Base-by-base conservation (phyloP, 1,140 invertebrate genomes). In the Drosophila sproati region DNA sequence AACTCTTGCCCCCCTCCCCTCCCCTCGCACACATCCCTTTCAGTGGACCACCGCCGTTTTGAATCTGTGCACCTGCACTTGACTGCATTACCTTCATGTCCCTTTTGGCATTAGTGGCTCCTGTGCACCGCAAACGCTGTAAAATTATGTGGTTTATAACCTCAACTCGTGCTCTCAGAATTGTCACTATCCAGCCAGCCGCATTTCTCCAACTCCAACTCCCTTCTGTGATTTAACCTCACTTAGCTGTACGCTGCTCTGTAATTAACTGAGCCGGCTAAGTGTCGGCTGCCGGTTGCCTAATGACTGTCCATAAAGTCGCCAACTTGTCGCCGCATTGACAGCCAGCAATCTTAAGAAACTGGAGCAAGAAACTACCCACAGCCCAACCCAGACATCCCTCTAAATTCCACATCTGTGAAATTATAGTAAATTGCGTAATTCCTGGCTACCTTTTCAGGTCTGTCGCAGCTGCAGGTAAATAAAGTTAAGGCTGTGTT, bases 391-490 rank as follows among this genome's bases (percentile, higher is more conserved):
- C 47, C 34, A 20, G 20, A 20, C 41, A 60, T 32, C 28, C 28
- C 34, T 8, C 7, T 2, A 0, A 34, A 29, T 4, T 8, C 8
- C 39, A 64, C 29, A 50, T 41, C 50, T 71, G 70, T 41, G 81
- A 89, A 77, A 89, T 90, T 89, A 90, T 89, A 90, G 80, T 85
- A 89, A 89, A 89, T 89, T 89, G 85, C 86, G 80, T 83, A 85
- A 89, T 83, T 88, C 80, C 67, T 28, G 74, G 69, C 66, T 77
- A 79, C 78, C 82, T 80, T 71, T 80, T 51, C 39, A 43, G 39
- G 39, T 43, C 10, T 43, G 10, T n/a, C 39, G n/a, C 39, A 43
- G 39, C 39, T 43, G 10, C 39, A 43, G 39, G 39, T 43, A 34
- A 20, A 20, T 34, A 20, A 29, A 5, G 12, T 43, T 43, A 3